Evolutionary conservation across 2,797 vertebrate species (phyloP), one percentile per base, ranked within the genome.

Genomic region (Menidia menidia): DNA sequence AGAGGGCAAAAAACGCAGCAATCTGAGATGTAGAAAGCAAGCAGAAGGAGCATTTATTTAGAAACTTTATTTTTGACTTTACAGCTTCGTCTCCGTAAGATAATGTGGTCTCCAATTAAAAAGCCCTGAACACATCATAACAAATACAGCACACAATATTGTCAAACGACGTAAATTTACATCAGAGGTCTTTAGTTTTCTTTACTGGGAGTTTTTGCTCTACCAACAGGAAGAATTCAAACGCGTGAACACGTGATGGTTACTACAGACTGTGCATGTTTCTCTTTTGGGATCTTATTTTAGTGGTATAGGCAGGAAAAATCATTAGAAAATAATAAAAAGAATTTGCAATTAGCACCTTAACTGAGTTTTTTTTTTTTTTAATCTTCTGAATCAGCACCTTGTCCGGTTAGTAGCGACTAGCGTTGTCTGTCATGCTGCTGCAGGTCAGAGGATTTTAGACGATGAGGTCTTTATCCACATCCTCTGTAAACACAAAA

Each of bases 401-500:
- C 96, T 96, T 88, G 88, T 95, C 94, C 93, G 88, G 67, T 87
- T 82, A 88, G 89, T 88, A 92, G 78, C 51, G 25, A 91, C 91
- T 90, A 90, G 85, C 91, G 84, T 90, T 81, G 87, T 89, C 83
- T 80, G 86, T 88, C 84, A 85, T 81, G 68, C 55, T 53, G 69
- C 73, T 68, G 55, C 43, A 79, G 66, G 30, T 83, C 77, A 63
- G 86, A 87, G 77, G 76, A 60, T 9, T 89, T 96, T 94, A 99
- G 95, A 99, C 95, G 89, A 99, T 92, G 7, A 99, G 94, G 84
- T 98, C 96, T 86, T 97, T 96, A 94, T 99, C 96, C 70, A 98
- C 89, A 31, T 99, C 98, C 96, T 98, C 98, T 99, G 97, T 78
- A 94, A 93, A 91, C 68, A 93, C 89, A 81, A 88, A 82, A 32